Conservation (phyloP, 37 sponge, comb jelly and placozoan genomes). For the Cladorhizidae sp. region DNA sequence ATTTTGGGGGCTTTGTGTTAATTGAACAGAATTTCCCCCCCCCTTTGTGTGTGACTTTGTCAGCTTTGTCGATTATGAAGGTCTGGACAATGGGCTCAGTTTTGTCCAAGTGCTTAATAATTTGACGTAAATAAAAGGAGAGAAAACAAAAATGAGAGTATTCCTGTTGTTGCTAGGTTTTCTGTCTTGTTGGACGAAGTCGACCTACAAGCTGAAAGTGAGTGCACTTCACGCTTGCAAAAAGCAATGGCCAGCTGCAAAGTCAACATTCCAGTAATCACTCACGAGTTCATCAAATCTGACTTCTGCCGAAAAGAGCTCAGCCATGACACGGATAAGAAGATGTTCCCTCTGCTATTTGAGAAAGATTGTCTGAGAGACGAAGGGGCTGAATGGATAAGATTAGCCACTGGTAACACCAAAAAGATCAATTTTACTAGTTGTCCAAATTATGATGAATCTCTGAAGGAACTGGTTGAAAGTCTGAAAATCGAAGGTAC, state of each 20-base stretch:
- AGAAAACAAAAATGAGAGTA: too few species aligned
- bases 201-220: conserved; percentile 66
- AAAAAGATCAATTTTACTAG: conserved; percentile 79
- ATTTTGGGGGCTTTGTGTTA: too few species aligned
- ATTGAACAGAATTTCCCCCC: too few species aligned
- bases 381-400: conserved; percentile 68
- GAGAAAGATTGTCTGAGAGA: conserved; percentile 60
- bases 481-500: too few species aligned
- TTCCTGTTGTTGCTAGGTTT: conserved; percentile 31
- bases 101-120: too few species aligned
- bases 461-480: conserved; percentile 46
- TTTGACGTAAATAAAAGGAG: too few species aligned
- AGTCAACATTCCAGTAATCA: conserved; percentile 71
- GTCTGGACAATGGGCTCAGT: too few species aligned
- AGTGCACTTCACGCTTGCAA: conserved; percentile 73
- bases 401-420: conserved; percentile 72
- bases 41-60: too few species aligned
- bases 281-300: conserved; percentile 70
- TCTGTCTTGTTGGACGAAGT: conserved; percentile 68
- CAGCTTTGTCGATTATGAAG: too few species aligned
- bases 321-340: conserved; percentile 71
- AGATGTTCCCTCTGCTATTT: conserved; percentile 69
- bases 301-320: conserved; percentile 78
- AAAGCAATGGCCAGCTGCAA: conserved; percentile 66
- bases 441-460: conserved; percentile 47